phyloP scores from a whole-genome alignment of 2,797 vertebrate species.

The Sus cebifrons region DNA sequence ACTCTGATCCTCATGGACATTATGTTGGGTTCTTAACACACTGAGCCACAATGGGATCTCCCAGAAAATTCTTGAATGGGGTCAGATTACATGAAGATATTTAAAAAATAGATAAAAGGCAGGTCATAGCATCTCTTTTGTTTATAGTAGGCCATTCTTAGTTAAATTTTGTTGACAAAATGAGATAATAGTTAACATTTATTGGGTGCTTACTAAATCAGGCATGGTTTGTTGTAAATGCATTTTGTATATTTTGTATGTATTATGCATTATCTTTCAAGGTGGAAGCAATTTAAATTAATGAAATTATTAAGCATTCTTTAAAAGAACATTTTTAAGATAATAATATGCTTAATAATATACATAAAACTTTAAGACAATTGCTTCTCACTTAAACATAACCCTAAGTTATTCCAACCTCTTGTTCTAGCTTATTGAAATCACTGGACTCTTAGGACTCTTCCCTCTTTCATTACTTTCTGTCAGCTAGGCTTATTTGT shows the following conservation, averaged over 20 bases:
- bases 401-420: neutral
- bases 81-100: neutral
- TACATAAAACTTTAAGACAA: neutral
- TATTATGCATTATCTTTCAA: neutral
- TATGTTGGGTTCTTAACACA: too few relatives aligned
- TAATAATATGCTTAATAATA: neutral
- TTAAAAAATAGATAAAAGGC: neutral
- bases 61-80: neutral
- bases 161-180: conserved; percentile 14
- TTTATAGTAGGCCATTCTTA: neutral
- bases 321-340: conserved; percentile 37
- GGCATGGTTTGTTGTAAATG: neutral
- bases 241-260: neutral
- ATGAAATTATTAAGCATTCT: neutral
- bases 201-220: neutral
- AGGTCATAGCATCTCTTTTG: neutral
- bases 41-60: too few relatives aligned
- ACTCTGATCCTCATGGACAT: too few relatives aligned
- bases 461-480: neutral
- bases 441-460: neutral
- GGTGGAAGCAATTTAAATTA: conserved; percentile 9
- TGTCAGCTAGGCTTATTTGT: neutral
- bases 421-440: neutral
- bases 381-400: neutral
- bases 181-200: neutral